These are phyloP conservation scores for Tangara arthus DNA, from an alignment of 2,797 vertebrate species.

Conservation along the genomic window DNA sequence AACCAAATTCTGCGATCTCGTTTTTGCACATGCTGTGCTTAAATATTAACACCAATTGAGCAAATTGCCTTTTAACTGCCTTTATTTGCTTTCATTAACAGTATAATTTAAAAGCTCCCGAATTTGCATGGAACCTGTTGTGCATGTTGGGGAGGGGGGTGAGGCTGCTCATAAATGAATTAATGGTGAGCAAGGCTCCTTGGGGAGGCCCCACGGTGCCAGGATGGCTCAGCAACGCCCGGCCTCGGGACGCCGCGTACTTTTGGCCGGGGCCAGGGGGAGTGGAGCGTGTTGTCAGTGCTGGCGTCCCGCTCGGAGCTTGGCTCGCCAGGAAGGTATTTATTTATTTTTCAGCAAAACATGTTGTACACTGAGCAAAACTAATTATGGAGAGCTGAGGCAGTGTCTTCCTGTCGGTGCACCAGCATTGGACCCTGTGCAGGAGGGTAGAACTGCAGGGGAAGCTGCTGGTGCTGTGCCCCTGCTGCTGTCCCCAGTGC, in stretches of 20 bases:
- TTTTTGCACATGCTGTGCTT: slow-evolving; percentile 82
- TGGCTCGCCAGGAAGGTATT: slow-evolving; percentile 44
- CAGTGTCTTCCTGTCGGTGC: neutral
- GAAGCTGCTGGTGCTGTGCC: rapidly evolving
- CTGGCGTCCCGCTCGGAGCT: neutral
- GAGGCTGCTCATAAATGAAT: slow-evolving; percentile 57
- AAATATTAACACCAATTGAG: slow-evolving; percentile 86
- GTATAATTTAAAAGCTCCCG: slow-evolving; percentile 83
- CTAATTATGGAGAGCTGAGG: slow-evolving; percentile 25
- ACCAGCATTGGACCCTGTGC: neutral
- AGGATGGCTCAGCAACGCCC: neutral
- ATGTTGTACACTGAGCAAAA: slow-evolving; percentile 48
- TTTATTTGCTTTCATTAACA: slow-evolving; percentile 86
- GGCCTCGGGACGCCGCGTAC: neutral
- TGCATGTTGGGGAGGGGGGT: slow-evolving; percentile 31
- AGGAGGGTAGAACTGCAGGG: neutral
- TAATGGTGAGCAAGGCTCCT: slow-evolving; percentile 51
- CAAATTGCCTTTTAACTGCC: slow-evolving; percentile 85
- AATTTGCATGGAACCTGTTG: slow-evolving; percentile 83
- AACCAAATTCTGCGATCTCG: slow-evolving; percentile 59
- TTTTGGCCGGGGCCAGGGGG: neutral
- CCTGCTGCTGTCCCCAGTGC: neutral
- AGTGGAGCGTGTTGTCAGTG: slow-evolving; percentile 9
- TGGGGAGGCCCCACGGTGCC: slow-evolving; percentile 8
- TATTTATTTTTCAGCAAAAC: slow-evolving; percentile 57